These are phyloP conservation scores for Bubalus kerabau DNA, from an alignment of 2,113 vertebrate genomes.

Conservation along the genomic window DNA sequence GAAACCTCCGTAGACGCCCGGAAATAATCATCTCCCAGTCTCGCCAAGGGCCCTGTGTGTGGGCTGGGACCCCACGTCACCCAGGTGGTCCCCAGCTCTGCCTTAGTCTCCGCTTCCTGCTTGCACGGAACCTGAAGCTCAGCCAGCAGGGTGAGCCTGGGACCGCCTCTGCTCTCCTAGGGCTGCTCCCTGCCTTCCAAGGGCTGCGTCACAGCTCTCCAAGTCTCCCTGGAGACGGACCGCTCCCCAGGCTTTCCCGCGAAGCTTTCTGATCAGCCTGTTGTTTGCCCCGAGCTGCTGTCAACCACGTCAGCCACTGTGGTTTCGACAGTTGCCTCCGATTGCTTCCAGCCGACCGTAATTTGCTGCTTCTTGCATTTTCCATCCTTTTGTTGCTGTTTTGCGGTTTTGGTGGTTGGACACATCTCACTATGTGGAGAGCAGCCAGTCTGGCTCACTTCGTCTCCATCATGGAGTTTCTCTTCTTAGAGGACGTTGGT, in stretches of 20 bases:
- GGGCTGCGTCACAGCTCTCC: background rate
- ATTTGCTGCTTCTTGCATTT: background rate
- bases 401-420: background rate
- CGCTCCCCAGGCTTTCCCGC: background rate
- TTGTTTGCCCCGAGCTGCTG: accelerated
- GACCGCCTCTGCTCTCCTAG: background rate
- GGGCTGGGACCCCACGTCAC: background rate
- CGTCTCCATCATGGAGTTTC: accelerated
- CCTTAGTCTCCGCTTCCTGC: background rate
- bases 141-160: background rate
- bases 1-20: background rate
- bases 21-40: background rate
- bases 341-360: background rate
- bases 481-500: background rate
- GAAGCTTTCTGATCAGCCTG: background rate
- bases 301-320: accelerated
- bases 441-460: background rate
- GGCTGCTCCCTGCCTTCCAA: background rate
- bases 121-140: background rate
- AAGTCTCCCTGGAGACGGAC: background rate
- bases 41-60: background rate
- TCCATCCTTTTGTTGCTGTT: background rate
- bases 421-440: background rate
- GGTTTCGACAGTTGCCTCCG: background rate
- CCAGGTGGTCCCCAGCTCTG: background rate